These are phyloP conservation scores for Poeciliopsis presidionis DNA, from an alignment of 2,797 vertebrate species.

Conservation along the genomic window DNA sequence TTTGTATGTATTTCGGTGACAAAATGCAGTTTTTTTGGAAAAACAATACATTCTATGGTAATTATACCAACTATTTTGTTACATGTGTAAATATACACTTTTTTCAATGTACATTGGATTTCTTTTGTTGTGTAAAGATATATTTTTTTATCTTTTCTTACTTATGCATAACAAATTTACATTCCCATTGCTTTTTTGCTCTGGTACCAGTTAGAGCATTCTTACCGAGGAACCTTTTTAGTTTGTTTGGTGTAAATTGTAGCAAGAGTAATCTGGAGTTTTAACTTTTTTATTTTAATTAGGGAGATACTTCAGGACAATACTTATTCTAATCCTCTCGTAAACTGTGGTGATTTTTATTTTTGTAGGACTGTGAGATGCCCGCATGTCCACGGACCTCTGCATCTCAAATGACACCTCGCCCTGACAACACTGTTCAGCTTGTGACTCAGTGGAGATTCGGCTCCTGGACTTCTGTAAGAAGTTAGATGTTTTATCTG, in stretches of 20 bases:
- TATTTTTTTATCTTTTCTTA: background rate
- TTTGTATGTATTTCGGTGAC: background rate
- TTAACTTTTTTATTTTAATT: background rate
- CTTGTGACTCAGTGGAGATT: slow-evolving; percentile 91
- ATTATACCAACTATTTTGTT: background rate
- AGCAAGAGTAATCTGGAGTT: background rate
- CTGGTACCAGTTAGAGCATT: background rate
- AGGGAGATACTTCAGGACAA: background rate
- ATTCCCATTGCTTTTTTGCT: background rate
- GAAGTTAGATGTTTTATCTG: slow-evolving; percentile 56
- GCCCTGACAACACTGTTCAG: slow-evolving; percentile 76
- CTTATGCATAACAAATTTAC: background rate
- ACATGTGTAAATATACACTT: background rate
- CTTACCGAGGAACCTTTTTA: background rate
- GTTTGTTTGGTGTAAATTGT: background rate
- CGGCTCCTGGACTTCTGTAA: slow-evolving; percentile 95
- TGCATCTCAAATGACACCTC: slow-evolving; percentile 78
- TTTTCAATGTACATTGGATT: background rate
- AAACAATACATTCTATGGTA: background rate
- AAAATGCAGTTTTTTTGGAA: background rate
- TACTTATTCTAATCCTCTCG: background rate
- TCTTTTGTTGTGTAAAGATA: background rate
- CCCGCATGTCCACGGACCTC: slow-evolving; percentile 80
- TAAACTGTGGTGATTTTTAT: background rate
- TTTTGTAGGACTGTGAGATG: slow-evolving; percentile 88